phyloP scores from a whole-genome alignment of 2,888 invertebrate species.

The Oligia strigilis region DNA sequence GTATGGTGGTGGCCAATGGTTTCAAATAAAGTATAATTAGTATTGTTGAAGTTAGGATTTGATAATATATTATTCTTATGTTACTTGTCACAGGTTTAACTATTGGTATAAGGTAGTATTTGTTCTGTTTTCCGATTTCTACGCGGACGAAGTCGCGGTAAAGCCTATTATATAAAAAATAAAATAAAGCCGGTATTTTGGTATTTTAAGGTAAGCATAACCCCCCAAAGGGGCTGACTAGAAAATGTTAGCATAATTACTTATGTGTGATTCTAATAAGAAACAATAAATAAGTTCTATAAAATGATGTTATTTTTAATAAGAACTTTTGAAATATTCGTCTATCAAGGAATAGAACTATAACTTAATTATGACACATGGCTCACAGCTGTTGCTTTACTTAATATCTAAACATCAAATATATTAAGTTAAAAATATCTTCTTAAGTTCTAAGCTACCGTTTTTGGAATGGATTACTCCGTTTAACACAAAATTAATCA shows the following conservation, averaged over 20 bases:
- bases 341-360: slow-evolving; percentile 7
- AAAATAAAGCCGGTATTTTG: neutral
- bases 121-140: neutral
- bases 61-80: neutral
- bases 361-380: slow-evolving; percentile 19
- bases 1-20: neutral
- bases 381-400: slow-evolving; percentile 42
- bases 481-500: slow-evolving; percentile 47
- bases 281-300: neutral
- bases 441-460: neutral
- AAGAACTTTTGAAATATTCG: neutral
- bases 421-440: slow-evolving; percentile 1
- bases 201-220: neutral
- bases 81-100: neutral
- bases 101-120: neutral
- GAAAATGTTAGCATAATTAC: neutral
- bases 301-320: neutral
- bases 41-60: neutral
- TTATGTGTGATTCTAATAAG: neutral
- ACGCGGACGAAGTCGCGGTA: neutral
- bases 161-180: neutral
- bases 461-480: slow-evolving; percentile 1
- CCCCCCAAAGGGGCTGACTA: neutral
- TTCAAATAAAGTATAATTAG: neutral
- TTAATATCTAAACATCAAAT: slow-evolving; percentile 17